These are phyloP conservation scores for Ficedula albicollis DNA, from an alignment of 2,797 vertebrate genomes.

Conservation along the genomic window DNA sequence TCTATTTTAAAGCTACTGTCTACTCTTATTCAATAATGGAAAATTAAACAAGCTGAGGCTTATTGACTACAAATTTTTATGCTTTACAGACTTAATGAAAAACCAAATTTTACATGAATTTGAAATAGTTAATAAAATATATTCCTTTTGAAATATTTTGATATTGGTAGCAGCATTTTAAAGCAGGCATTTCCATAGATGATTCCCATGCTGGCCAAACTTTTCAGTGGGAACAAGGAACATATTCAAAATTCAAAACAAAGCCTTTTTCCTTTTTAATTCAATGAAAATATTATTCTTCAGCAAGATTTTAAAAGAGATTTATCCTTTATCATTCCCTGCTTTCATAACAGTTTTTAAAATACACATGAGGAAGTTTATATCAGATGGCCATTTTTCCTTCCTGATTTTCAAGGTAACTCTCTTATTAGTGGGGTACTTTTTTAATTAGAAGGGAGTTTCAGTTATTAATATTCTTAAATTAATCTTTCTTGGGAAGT, in stretches of 20 bases:
- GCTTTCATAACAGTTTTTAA: background rate
- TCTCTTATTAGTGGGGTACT: background rate
- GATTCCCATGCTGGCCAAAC: background rate
- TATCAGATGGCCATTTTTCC: background rate
- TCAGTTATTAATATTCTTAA: background rate
- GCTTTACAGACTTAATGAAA: background rate
- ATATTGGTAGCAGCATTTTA: background rate
- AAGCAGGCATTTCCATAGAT: background rate
- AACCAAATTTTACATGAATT: background rate
- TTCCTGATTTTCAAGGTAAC: background rate
- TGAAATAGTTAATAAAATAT: background rate
- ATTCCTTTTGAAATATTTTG: background rate
- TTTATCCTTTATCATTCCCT: background rate
- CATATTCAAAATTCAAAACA: background rate
- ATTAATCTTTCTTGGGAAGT: background rate
- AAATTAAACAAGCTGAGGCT: background rate
- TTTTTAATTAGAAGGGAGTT: background rate
- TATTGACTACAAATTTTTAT: background rate
- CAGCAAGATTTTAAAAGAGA: background rate
- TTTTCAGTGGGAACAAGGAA: background rate
- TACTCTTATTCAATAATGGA: background rate
- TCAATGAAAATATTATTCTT: background rate
- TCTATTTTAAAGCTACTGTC: background rate
- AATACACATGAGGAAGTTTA: background rate
- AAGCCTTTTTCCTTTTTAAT: background rate